Evolutionary conservation across 2,797 vertebrate genomes (phyloP).

Genomic region (Ciconia nigra): DNA sequence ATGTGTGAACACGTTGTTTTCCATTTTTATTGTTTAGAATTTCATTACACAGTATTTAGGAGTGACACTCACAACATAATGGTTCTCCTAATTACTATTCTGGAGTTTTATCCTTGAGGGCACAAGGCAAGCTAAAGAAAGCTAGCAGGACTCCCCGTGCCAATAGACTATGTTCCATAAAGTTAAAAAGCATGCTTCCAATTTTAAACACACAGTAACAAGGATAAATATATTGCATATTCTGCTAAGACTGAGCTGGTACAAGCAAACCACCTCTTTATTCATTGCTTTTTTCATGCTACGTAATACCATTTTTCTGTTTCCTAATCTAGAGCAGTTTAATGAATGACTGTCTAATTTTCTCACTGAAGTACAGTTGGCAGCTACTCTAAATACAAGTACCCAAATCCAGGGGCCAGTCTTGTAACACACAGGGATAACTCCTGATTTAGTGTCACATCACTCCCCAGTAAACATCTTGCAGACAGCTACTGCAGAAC

Average conservation of each 20-base stretch:
- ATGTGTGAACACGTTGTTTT: neutral
- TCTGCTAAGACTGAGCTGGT: neutral
- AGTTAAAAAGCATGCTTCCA: neutral
- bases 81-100: neutral
- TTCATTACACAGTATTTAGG: neutral
- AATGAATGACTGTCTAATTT: neutral
- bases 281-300: neutral
- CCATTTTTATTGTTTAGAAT: neutral
- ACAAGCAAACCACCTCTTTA: neutral
- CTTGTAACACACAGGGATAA: neutral
- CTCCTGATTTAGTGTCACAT: neutral
- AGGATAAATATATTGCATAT: neutral
- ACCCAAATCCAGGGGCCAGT: accelerated
- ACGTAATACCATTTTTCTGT: neutral
- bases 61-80: neutral
- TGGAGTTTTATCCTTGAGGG: neutral
- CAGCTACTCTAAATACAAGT: neutral
- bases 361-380: neutral
- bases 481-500: neutral
- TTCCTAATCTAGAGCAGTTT: neutral
- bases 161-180: neutral
- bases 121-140: neutral
- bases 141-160: neutral
- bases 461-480: neutral
- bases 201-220: neutral